These are phyloP conservation scores for Lydus trimaculatus DNA, from an alignment of 2,888 invertebrate species.

Conservation along the genomic window DNA sequence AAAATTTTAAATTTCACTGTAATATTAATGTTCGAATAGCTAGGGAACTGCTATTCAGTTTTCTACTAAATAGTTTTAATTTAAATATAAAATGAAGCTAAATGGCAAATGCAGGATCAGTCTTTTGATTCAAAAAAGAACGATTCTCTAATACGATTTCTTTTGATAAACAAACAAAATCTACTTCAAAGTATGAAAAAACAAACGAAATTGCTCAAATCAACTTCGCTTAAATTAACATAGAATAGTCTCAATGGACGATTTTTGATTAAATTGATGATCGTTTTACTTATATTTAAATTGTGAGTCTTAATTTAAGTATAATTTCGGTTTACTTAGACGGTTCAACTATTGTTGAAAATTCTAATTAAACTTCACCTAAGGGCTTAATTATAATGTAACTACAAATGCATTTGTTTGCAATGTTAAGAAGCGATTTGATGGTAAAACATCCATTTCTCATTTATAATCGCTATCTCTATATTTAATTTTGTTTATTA, in stretches of 20 bases:
- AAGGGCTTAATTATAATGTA: too few species aligned
- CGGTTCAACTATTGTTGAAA: not conserved
- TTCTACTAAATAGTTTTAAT: not conserved
- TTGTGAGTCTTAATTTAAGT: not conserved
- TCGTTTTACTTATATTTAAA: not conserved
- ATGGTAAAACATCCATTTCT: too few species aligned
- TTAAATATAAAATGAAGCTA: not conserved
- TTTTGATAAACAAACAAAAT: not conserved
- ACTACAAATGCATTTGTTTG: too few species aligned
- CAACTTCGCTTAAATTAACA: not conserved
- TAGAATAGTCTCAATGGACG: not conserved
- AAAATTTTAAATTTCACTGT: too few species aligned
- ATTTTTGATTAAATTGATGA: not conserved
- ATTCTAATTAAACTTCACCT: not conserved
- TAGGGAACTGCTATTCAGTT: not conserved
- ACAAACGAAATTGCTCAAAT: not conserved
- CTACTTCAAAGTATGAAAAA: not conserved
- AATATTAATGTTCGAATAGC: not conserved
- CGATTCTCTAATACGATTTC: not conserved
- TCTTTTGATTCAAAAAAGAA: not conserved
- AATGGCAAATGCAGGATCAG: not conserved
- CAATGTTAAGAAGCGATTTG: too few species aligned
- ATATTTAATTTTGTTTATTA: not conserved
- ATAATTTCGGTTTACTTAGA: not conserved
- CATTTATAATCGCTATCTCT: not conserved